Conservation (phyloP, 2,888 invertebrate species). For the Zaprionus obscuricornis region DNA sequence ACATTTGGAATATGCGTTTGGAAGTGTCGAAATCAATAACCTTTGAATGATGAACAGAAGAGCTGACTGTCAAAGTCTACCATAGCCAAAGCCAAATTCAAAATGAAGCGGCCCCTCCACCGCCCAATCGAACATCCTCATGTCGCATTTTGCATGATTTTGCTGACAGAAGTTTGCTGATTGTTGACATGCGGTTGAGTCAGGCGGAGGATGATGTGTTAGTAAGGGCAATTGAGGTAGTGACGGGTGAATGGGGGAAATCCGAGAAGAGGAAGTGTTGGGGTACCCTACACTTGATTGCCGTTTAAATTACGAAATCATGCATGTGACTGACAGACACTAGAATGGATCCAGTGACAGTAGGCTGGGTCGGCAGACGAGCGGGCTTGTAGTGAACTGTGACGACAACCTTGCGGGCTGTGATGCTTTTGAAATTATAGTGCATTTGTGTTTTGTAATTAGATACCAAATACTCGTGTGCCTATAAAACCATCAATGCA, state of each 20-base stretch:
- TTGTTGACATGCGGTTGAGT: conserved; percentile 56
- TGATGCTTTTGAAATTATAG: conserved; percentile 60
- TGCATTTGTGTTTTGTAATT: conserved; percentile 73
- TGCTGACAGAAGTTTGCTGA: conserved; percentile 70
- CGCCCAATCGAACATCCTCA: too few relatives aligned
- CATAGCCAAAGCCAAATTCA: background rate
- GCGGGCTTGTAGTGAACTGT: background rate
- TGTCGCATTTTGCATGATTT: conserved; percentile 68
- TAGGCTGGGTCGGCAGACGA: background rate
- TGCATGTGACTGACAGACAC: conserved; percentile 57
- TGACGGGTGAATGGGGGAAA: background rate
- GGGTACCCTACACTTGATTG: conserved; percentile 44
- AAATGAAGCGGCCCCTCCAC: background rate
- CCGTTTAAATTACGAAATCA: conserved; percentile 73
- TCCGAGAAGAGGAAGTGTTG: too few relatives aligned
- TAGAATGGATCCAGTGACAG: conserved; percentile 6
- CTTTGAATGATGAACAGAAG: conserved; percentile 46
- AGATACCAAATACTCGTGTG: conserved; percentile 57
- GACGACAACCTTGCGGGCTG: background rate
- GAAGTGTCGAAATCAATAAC: conserved; percentile 62
- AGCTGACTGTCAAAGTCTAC: conserved; percentile 2
- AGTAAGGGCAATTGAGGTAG: background rate
- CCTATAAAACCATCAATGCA: conserved; percentile 2
- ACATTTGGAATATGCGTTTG: conserved; percentile 32
- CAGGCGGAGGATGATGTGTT: background rate